phyloP scores from a whole-genome alignment of 2,888 invertebrate genomes.

The Eremobia ochroleuca region DNA sequence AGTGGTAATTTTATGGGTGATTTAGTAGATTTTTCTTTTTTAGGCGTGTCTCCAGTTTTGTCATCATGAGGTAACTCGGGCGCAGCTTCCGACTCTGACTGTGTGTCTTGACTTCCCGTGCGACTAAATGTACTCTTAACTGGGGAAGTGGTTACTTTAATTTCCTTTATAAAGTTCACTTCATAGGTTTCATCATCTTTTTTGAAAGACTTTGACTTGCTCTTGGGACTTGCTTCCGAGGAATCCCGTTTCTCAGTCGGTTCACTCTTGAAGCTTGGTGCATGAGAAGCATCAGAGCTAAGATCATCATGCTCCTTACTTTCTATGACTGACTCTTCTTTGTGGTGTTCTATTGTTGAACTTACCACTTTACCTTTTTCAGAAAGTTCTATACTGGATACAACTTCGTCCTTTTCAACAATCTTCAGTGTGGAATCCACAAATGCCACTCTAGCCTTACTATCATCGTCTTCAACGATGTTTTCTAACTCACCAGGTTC shows the following conservation, averaged over 20 bases:
- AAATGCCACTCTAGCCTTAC: conserved; percentile 84
- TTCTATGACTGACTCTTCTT: conserved; percentile 88
- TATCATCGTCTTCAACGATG: conserved; percentile 86
- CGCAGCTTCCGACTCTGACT: conserved; percentile 90
- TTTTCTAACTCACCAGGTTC: conserved; percentile 88
- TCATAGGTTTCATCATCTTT: conserved; percentile 89
- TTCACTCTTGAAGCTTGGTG: conserved; percentile 87
- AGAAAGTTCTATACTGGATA: conserved; percentile 85
- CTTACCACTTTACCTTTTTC: conserved; percentile 88
- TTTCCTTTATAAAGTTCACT: conserved; percentile 90
- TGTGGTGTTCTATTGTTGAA: conserved; percentile 87
- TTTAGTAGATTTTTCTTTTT: conserved; percentile 81
- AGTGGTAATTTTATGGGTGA: conserved; percentile 88
- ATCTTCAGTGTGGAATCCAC: conserved; percentile 87
- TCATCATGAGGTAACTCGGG: conserved; percentile 89
- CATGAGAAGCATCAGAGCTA: conserved; percentile 88
- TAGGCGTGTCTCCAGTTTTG: conserved; percentile 83
- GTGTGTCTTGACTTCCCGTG: conserved; percentile 90
- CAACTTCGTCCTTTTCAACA: conserved; percentile 87
- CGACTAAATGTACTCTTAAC: conserved; percentile 89
- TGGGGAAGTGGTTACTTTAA: conserved; percentile 89
- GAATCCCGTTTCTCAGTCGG: conserved; percentile 83
- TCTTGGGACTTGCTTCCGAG: conserved; percentile 86
- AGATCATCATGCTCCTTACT: conserved; percentile 89
- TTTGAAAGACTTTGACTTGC: conserved; percentile 88